These are phyloP conservation scores for Stigmatopora nigra DNA, from an alignment of 2,113 vertebrate genomes.

Conservation along the genomic window DNA sequence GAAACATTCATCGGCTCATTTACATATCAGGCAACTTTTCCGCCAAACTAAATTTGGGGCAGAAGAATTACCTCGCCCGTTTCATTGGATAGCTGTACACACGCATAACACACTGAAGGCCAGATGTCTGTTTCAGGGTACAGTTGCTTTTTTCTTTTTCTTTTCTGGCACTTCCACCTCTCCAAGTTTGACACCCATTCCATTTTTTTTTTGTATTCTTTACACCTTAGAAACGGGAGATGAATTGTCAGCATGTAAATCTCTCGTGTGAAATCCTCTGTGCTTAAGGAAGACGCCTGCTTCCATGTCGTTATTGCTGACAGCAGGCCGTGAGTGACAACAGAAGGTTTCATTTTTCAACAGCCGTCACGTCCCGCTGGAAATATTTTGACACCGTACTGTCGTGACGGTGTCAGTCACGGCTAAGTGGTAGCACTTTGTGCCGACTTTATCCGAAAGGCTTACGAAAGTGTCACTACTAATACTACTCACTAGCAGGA, in stretches of 20 bases:
- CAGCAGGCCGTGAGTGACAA: constrained; percentile 6
- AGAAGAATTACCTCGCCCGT: constrained; percentile 7
- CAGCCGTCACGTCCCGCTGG: neutral
- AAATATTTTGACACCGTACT: neutral
- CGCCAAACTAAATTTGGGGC: constrained; percentile 16
- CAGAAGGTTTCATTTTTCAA: neutral
- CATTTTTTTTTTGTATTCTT: constrained; percentile 14
- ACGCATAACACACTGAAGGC: neutral
- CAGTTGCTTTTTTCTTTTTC: neutral
- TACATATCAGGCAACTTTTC: constrained; percentile 36
- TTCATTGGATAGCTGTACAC: neutral
- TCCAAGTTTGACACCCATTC: constrained; percentile 15
- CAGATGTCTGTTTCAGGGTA: constrained; percentile 9
- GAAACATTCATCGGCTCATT: constrained; percentile 49
- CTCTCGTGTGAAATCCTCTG: constrained; percentile 61
- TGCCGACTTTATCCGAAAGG: neutral
- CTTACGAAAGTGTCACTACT: neutral
- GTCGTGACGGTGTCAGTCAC: neutral
- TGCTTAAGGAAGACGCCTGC: constrained; percentile 50
- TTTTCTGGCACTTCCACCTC: constrained; percentile 15
- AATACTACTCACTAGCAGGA: neutral
- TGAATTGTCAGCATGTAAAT: constrained; percentile 40
- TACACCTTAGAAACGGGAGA: constrained; percentile 16
- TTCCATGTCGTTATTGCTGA: constrained; percentile 15
- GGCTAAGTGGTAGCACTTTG: constrained; percentile 1